These are phyloP conservation scores for Callorhinus ursinus DNA, from an alignment of 2,113 vertebrate species.

Conservation along the genomic window DNA sequence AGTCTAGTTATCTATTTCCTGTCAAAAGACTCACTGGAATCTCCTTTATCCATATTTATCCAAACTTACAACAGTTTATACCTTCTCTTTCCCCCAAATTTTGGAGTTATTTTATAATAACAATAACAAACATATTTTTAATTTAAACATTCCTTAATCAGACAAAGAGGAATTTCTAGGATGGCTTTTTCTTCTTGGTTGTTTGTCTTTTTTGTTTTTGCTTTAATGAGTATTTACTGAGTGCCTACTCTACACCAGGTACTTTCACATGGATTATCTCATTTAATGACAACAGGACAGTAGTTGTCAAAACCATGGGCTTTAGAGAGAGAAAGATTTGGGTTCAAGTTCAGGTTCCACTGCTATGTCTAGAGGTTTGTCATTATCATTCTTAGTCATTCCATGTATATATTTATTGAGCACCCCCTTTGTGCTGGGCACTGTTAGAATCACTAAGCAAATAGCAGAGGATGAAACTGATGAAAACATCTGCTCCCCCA, in stretches of 20 bases:
- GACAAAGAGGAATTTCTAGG: not conserved
- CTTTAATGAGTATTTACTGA: not conserved
- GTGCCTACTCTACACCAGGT: not conserved
- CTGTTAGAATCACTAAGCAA: not conserved
- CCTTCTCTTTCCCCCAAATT: not conserved
- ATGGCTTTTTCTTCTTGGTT: not conserved
- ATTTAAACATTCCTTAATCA: not conserved
- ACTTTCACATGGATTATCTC: not conserved
- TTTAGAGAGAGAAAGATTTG: not conserved
- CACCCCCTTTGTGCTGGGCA: not conserved
- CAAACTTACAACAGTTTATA: not conserved
- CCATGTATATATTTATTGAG: not conserved
- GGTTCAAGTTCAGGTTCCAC: not conserved
- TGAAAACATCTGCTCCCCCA: not conserved
- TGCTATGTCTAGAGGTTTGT: not conserved
- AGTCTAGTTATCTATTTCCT: conserved; percentile 63
- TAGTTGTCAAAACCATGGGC: not conserved
- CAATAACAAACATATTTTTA: not conserved
- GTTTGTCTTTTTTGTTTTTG: not conserved
- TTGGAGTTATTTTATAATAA: not conserved
- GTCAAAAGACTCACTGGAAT: not conserved
- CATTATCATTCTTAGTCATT: not conserved
- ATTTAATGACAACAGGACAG: not conserved
- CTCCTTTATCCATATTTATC: not conserved
- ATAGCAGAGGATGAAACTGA: not conserved